phyloP scores from a whole-genome alignment of 2,888 invertebrate genomes.

The Pandemis heparana region DNA sequence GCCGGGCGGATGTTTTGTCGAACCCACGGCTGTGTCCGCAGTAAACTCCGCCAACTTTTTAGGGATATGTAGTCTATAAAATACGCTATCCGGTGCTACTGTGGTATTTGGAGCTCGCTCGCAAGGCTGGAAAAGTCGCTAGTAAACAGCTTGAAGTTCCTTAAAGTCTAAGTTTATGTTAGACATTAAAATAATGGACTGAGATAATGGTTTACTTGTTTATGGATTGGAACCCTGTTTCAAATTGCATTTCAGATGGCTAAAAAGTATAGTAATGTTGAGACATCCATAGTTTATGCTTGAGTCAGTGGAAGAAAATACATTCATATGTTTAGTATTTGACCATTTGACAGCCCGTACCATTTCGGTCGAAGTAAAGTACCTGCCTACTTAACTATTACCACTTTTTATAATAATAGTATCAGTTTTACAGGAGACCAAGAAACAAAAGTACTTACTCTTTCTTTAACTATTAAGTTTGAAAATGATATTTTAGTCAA shows the following conservation, averaged over 20 bases:
- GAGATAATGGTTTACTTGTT: neutral
- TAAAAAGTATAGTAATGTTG: no score
- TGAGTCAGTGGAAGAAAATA: no score
- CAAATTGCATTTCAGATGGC: neutral
- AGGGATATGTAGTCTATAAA: conserved; percentile 29
- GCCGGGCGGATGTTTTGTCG: conserved; percentile 41
- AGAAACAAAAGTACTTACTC: no score
- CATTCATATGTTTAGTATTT: no score
- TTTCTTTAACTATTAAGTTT: no score
- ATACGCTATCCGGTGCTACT: conserved; percentile 11
- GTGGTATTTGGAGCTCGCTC: conserved; percentile 8
- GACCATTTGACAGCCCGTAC: no score
- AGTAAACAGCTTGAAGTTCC: neutral
- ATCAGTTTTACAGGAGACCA: no score
- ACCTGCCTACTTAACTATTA: no score
- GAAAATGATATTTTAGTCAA: no score
- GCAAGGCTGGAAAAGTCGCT: neutral
- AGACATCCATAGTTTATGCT: no score
- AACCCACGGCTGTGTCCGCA: conserved; percentile 36
- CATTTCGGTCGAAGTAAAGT: no score
- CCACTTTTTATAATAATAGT: no score
- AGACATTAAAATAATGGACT: neutral
- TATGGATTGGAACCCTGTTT: neutral
- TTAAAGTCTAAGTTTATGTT: neutral
- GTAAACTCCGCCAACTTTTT: conserved; percentile 39